These are phyloP conservation scores for Diplodus sargus DNA, from an alignment of 2,797 vertebrate genomes.

Conservation along the genomic window DNA sequence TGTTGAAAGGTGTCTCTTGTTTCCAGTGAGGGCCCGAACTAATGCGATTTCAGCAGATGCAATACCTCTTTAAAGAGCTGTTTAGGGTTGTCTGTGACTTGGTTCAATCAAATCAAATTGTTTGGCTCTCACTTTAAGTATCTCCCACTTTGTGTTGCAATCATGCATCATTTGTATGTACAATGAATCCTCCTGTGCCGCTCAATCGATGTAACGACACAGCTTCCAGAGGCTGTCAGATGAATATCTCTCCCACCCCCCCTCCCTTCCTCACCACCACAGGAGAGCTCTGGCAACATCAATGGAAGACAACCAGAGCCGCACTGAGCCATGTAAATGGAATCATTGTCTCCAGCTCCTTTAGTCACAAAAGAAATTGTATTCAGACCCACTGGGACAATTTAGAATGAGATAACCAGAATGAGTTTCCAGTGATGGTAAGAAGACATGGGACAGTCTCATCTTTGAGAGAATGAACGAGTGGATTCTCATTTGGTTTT, in stretches of 20 bases:
- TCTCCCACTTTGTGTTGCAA: constrained; percentile 38
- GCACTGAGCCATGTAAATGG: constrained; percentile 51
- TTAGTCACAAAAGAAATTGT: constrained; percentile 42
- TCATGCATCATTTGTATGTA: constrained; percentile 62
- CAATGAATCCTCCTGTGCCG: constrained; percentile 40
- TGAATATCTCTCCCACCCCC: constrained; percentile 41
- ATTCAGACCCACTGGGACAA: constrained; percentile 41
- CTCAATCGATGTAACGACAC: constrained; percentile 56
- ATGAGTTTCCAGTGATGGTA: constrained; percentile 29
- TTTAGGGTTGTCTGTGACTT: constrained; percentile 53
- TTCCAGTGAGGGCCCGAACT: constrained; percentile 28
- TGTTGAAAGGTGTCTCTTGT: constrained; percentile 37
- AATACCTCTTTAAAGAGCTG: constrained; percentile 45
- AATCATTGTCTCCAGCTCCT: constrained; percentile 52
- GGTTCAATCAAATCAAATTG: constrained; percentile 64
- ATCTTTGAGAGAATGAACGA: constrained; percentile 18
- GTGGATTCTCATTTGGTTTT: constrained; percentile 41
- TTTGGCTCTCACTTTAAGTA: constrained; percentile 47
- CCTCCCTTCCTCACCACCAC: constrained; percentile 7
- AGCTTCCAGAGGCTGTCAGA: constrained; percentile 55
- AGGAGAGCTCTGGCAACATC: constrained; percentile 50
- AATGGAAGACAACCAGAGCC: constrained; percentile 36
- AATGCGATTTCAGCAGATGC: constrained; percentile 42
- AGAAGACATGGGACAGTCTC: constrained; percentile 1
- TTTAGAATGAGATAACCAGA: constrained; percentile 40